phyloP scores from a whole-genome alignment of 2,113 vertebrate genomes.

The Oryzias javanicus region DNA sequence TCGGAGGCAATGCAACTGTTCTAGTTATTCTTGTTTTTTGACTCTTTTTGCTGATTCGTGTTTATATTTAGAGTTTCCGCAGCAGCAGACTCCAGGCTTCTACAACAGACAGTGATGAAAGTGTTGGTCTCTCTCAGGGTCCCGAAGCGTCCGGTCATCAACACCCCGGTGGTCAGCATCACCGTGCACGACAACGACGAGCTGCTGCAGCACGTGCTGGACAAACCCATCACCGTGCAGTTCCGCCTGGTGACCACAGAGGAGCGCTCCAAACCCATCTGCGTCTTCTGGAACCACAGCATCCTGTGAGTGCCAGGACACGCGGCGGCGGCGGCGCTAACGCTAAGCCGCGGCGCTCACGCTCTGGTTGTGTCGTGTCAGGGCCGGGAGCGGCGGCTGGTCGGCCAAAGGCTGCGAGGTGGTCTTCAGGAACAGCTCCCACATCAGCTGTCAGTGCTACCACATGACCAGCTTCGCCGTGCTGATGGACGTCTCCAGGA shows the following conservation, averaged over 20 bases:
- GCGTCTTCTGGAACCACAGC: slow-evolving; percentile 96
- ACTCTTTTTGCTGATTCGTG: too few relatives aligned
- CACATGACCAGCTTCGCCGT: slow-evolving; percentile 95
- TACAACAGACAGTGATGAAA: background rate
- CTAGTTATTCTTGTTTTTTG: too few relatives aligned
- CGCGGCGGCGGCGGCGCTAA: background rate
- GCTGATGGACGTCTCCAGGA: slow-evolving; percentile 91
- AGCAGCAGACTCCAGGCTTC: too few relatives aligned
- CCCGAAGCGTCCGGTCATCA: slow-evolving; percentile 93
- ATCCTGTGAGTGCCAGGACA: slow-evolving; percentile 80
- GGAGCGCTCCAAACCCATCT: slow-evolving; percentile 94
- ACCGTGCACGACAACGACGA: slow-evolving; percentile 83
- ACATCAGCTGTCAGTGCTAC: slow-evolving; percentile 94
- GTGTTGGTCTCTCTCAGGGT: slow-evolving; percentile 72
- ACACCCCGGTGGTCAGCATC: slow-evolving; percentile 92
- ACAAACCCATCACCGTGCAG: slow-evolving; percentile 90
- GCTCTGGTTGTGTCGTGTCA: slow-evolving; percentile 19
- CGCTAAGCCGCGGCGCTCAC: background rate
- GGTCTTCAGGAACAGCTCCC: slow-evolving; percentile 87
- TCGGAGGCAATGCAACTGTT: too few relatives aligned
- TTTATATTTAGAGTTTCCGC: too few relatives aligned
- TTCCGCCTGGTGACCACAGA: slow-evolving; percentile 90
- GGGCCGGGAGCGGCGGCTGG: slow-evolving; percentile 82
- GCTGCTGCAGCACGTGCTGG: slow-evolving; percentile 73
- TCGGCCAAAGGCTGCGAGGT: slow-evolving; percentile 92